Base-by-base conservation (phyloP, 92 coral and sea anemone genomes). In the Epizoanthus stellaris region DNA sequence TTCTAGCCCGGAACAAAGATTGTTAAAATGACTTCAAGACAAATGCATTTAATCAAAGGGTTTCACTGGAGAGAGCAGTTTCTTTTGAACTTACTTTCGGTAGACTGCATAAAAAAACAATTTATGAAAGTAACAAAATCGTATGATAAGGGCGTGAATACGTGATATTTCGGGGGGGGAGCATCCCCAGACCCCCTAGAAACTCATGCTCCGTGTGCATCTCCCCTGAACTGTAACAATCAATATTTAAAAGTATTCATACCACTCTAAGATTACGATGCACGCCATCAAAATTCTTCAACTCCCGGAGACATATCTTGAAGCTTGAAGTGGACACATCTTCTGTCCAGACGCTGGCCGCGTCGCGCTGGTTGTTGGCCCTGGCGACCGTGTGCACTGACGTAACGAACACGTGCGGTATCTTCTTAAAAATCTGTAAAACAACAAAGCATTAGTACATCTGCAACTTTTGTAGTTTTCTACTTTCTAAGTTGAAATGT, bases 271-370 rank as follows among this genome's bases (percentile, higher is more conserved):
- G 45, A 13, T 38, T 54, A 12, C 65, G 42, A 75, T 53, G 65
- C 11, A 25, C 45, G 62, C 80, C 80, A 45, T 75, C 65, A 19
- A 75, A 53, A 21, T 75, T 75, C 21, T 9, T 75, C 80, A 75
- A 14, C 45, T 75, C 80, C 23, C 80, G 57, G 19, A 75, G 62
- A 17, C 80, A 75, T 36, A 75, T 64, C 49, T 75, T 75, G 45
- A 75, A 75, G 7, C 62, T 57, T 3, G 49, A 23, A 12, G 10
- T 75, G 49, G 80, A 75, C 13, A 75, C 45, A 17, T 75, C 80
- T 21, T 75, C 80, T 5, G 80, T 30, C 80, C 80, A 75, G 39
- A 75, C 80, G 25, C 66, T 75, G 49, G 80, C 66, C 66, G 80
- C 80, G 65, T 75, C 80, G 30, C 80, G 80, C 65, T 75, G 80